Base-by-base conservation (phyloP, 2,888 invertebrate species). In the Nomada ferruginata region DNA sequence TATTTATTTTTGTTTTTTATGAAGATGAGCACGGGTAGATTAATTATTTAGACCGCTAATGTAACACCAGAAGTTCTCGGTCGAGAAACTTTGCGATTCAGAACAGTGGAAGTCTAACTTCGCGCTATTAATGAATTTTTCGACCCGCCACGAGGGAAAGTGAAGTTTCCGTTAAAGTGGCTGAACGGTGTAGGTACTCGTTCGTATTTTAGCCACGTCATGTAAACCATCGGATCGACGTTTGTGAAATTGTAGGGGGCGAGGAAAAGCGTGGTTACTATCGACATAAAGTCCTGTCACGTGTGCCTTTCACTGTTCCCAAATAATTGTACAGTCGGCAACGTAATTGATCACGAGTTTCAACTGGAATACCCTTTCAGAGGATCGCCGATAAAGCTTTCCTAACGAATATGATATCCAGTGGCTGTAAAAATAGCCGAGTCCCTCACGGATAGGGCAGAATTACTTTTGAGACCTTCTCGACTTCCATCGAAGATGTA, bases 271-370 rank as follows among this genome's bases (percentile, higher is more conserved):
- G 10, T 44, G 63, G 44, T 44, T 52, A 7, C n/a, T 7, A 18
- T 2, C 2, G 10, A 15, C 9, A 15, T 50, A n/a, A 44, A 79
- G 36, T 75, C 79, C 15, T 13, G 55, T 75, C 82, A 75, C 82
- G 76, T 50, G 15, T 50, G 53, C 13, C 44, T 0, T 20, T 55
- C 59, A 2, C 65, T 70, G 73, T 73, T 59, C 50, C 36, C 60
- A 64, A 69, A 81, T 76, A 53, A 74, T 81, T 71, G 72, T 57
- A 44, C 13, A 64, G 20, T 47, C 20, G n/a, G 13, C 29, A 44
- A 20, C 15, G 55, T 57, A 63, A 81, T 66, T 66, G 55, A 66
- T 74, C 66, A 53, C 55, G 65, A 80, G 66, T 72, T 55, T 72
- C 29, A 20, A 2, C 9, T 10, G 26, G 53, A 53, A n/a, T 29